Conservation (phyloP, 2,113 vertebrate genomes). For the Crotalus horridus region DNA sequence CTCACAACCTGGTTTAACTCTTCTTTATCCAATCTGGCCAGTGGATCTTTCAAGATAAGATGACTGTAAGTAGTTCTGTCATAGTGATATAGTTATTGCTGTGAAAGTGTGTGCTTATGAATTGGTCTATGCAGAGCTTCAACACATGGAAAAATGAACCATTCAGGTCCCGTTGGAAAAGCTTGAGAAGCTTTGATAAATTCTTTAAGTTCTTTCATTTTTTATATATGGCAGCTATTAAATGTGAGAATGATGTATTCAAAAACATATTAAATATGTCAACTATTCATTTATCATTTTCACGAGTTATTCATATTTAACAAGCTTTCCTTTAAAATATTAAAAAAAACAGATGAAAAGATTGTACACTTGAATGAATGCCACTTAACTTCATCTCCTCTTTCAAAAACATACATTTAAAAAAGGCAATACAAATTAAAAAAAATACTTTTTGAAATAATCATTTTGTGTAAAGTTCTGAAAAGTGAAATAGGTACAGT, state of each 20-base stretch:
- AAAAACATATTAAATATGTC: background rate
- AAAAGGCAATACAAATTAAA: background rate
- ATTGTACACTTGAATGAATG: background rate
- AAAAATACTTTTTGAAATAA: background rate
- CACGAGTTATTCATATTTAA: background rate
- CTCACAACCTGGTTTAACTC: background rate
- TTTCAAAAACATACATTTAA: background rate
- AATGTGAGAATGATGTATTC: background rate
- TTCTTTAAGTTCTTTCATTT: background rate
- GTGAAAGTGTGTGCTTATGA: background rate
- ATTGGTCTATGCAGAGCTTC: background rate
- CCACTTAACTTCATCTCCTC: background rate
- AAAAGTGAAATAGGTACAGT: background rate
- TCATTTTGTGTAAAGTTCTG: background rate
- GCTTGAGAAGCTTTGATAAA: background rate
- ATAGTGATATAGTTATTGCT: background rate
- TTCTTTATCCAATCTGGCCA: background rate
- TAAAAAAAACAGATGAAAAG: background rate
- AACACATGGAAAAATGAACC: background rate
- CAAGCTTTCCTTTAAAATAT: background rate
- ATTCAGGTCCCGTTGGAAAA: background rate
- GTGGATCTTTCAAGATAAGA: background rate
- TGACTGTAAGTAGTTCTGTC: background rate
- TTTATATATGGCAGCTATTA: background rate
- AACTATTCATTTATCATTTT: background rate